Percentiles rank a stretch among this genome's conserved stretches.
Conservation (phyloP, 2,797 vertebrate species). For the Lithobates pipiens region DNA sequence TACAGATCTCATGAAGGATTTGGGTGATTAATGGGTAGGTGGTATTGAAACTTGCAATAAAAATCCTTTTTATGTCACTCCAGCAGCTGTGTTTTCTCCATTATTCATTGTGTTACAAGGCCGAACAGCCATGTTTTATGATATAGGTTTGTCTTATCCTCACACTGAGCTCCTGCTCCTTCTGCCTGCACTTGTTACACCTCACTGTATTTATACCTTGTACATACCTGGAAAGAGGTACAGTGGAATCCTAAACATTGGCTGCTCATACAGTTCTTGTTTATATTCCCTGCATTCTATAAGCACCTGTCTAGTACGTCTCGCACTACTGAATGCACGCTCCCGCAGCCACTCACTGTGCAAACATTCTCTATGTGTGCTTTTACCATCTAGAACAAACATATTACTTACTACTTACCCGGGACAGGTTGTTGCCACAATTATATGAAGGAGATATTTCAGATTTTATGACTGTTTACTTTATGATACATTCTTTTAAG, state of each 20-base stretch:
- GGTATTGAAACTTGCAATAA: background rate
- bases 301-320: background rate
- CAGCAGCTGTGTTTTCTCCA: background rate
- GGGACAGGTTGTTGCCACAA: slow-evolving; percentile 12
- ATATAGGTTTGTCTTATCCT: background rate
- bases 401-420: slow-evolving; percentile 34
- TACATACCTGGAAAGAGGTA: background rate
- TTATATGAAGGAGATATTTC: background rate
- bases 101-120: background rate
- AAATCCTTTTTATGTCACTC: background rate
- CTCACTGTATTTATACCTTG: background rate
- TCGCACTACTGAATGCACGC: background rate
- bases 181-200: background rate
- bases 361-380: slow-evolving; percentile 66
- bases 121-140: background rate
- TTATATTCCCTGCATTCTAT: background rate
- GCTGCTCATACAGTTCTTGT: background rate
- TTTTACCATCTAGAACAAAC: slow-evolving; percentile 65
- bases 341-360: background rate
- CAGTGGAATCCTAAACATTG: background rate
- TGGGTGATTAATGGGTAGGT: background rate
- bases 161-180: background rate
- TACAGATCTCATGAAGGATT: background rate
- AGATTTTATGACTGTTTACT: slow-evolving; percentile 4
- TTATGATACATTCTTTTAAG: slow-evolving; percentile 11